phyloP scores from a whole-genome alignment of 2,797 vertebrate genomes.

The Catostomus latipinnis region DNA sequence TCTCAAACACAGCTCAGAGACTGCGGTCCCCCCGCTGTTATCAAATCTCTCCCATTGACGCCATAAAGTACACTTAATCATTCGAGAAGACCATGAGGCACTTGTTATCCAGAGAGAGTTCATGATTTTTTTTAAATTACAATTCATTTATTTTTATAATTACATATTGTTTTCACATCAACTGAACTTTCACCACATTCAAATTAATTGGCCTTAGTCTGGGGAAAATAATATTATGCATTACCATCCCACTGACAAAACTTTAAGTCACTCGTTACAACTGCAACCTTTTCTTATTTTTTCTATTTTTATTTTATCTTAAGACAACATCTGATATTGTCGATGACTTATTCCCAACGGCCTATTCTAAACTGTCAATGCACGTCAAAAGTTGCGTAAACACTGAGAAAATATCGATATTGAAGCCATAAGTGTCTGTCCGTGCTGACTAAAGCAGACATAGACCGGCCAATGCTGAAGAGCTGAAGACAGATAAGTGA shows the following conservation, averaged over 20 bases:
- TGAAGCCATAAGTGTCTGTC: background rate
- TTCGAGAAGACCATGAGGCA: conserved; percentile 13
- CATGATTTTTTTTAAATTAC: background rate
- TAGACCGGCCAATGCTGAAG: background rate
- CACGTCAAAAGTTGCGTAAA: conserved; percentile 9
- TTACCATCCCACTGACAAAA: background rate
- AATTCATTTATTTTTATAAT: background rate
- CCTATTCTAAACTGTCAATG: conserved; percentile 22
- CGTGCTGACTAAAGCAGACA: too few relatives aligned
- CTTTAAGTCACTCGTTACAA: conserved; percentile 3
- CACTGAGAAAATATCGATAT: conserved; percentile 21
- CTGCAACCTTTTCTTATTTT: background rate
- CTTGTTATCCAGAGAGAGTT: background rate
- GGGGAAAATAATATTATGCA: background rate
- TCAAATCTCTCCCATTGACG: conserved; percentile 57
- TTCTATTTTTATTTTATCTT: background rate
- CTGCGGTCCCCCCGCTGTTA: conserved; percentile 46
- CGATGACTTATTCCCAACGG: conserved; percentile 21
- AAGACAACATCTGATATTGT: conserved; percentile 4
- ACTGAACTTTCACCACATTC: background rate
- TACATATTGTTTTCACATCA: conserved; percentile 10
- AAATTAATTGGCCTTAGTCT: background rate
- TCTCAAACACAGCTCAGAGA: conserved; percentile 49
- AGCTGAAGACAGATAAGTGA: conserved; percentile 26
- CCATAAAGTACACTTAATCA: conserved; percentile 56